Conservation (phyloP, 2,888 invertebrate genomes). For the Iselma pallidipennis region DNA sequence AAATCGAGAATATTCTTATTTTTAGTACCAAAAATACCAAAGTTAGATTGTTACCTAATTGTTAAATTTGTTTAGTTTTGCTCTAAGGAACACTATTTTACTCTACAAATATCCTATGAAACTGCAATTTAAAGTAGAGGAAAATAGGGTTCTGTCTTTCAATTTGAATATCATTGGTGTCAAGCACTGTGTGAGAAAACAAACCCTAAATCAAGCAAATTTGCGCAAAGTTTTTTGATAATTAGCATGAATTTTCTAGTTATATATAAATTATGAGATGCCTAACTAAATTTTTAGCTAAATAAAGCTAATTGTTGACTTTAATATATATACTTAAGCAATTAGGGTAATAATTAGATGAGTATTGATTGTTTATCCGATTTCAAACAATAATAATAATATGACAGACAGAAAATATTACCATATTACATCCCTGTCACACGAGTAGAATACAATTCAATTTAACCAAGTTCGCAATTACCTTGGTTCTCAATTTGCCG, state of each 20-base stretch:
- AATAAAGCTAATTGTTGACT: slow-evolving; percentile 31
- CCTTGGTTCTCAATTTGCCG: too few species aligned
- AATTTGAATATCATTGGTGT: slow-evolving; percentile 9
- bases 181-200: slow-evolving; percentile 16
- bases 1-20: slow-evolving; percentile 26
- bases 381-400: slow-evolving; percentile 12
- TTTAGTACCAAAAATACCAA: slow-evolving; percentile 28
- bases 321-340: slow-evolving; percentile 38
- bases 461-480: too few species aligned
- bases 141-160: not conserved
- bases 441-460: too few species aligned
- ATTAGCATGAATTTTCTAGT: slow-evolving; percentile 25
- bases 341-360: slow-evolving; percentile 38
- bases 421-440: too few species aligned
- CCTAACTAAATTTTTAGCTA: slow-evolving; percentile 29
- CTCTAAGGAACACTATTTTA: not conserved
- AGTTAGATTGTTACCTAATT: slow-evolving; percentile 23
- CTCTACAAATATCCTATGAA: not conserved
- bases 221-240: not conserved
- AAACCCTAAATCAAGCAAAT: not conserved
- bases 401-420: slow-evolving; percentile 12
- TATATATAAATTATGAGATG: slow-evolving; percentile 15
- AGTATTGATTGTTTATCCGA: slow-evolving; percentile 29
- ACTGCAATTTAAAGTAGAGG: not conserved
- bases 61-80: not conserved